Percentiles rank a stretch among this genome's conserved stretches.
phyloP scores from a whole-genome alignment of 2,797 vertebrate genomes.

The Clamator glandarius region DNA sequence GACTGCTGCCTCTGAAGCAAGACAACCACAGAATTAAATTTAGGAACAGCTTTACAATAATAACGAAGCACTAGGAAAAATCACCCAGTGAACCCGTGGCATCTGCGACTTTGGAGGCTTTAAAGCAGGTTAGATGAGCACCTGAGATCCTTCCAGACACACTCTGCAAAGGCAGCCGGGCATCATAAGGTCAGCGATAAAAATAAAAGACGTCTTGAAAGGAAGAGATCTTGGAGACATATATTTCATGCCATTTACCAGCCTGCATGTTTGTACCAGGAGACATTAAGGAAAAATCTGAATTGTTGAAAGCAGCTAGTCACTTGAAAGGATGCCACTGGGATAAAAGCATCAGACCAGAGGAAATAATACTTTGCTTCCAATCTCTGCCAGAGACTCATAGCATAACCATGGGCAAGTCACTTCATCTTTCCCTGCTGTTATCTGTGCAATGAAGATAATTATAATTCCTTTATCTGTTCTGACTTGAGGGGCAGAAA shows the following conservation, averaged over 20 bases:
- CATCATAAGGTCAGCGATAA: background rate
- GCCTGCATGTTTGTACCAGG: background rate
- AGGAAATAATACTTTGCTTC: background rate
- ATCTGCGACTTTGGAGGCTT: background rate
- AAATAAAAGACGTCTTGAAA: constrained; percentile 21
- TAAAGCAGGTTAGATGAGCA: background rate
- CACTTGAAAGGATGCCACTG: background rate
- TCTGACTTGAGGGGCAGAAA: constrained; percentile 19
- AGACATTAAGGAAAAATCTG: background rate
- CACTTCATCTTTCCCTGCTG: background rate
- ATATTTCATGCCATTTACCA: background rate
- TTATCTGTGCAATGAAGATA: constrained; percentile 35
- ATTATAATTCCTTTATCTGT: constrained; percentile 23
- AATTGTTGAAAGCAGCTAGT: background rate
- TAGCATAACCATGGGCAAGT: background rate
- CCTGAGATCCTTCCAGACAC: background rate
- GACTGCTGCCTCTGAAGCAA: background rate
- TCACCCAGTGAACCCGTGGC: background rate
- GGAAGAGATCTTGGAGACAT: background rate
- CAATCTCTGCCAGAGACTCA: background rate
- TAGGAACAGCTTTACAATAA: background rate
- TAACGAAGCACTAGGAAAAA: background rate
- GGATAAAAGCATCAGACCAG: constrained; percentile 1
- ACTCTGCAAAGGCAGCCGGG: background rate
- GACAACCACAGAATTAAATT: background rate